Evolutionary conservation across 2,113 vertebrate genomes (phyloP).

Genomic region (Papio anubis): DNA sequence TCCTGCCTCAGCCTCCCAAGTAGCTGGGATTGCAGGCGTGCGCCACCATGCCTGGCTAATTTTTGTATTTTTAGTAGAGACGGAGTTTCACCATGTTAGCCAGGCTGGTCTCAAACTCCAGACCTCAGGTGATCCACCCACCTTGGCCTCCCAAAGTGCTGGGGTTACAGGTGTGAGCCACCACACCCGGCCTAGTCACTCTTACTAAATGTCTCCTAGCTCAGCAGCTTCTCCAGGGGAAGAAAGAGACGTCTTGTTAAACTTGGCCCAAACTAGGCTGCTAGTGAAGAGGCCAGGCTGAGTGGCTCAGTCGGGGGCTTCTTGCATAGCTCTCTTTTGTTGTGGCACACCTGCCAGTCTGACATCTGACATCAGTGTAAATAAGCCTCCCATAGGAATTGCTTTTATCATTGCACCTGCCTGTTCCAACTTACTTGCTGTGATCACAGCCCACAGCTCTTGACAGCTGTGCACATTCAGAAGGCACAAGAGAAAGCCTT

Average conservation of each 20-base stretch:
- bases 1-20: too few species aligned
- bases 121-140: too few species aligned
- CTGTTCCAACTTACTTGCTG: not conserved
- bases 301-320: not conserved
- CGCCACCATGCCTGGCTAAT: too few species aligned
- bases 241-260: not conserved
- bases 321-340: not conserved
- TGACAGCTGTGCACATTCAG: not conserved
- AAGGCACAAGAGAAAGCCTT: slow-evolving; percentile 35
- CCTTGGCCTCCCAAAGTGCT: too few species aligned
- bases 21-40: too few species aligned
- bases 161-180: too few species aligned
- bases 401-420: slow-evolving; percentile 45
- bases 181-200: too few species aligned
- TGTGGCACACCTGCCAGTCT: not conserved
- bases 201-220: not conserved
- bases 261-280: not conserved
- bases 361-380: not conserved
- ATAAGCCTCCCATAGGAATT: not conserved
- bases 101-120: too few species aligned
- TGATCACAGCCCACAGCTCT: not conserved
- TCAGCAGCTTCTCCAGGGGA: not conserved
- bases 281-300: not conserved
- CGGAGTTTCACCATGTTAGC: too few species aligned
- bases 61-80: too few species aligned